phyloP scores from a whole-genome alignment of 2,888 invertebrate species.

The Petrophora chlorosata region DNA sequence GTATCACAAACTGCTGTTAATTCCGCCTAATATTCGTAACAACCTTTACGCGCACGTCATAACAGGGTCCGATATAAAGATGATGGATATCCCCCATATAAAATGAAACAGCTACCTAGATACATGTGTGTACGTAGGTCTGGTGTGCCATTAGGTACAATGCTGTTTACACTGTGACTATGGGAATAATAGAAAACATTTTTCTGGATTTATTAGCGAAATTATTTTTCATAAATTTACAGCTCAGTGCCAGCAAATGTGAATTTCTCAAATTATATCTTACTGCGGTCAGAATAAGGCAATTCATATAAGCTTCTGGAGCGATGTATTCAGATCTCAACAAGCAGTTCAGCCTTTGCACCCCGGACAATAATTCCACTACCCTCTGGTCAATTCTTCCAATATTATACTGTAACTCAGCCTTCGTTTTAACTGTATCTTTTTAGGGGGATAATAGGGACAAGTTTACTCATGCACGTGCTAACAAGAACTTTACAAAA shows the following conservation, averaged over 20 bases:
- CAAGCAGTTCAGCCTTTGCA: too few species aligned
- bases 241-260: not conserved
- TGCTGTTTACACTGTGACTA: conserved; percentile 35
- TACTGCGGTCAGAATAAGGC: too few species aligned
- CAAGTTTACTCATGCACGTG: too few species aligned
- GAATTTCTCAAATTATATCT: not conserved
- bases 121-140: conserved; percentile 26
- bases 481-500: too few species aligned
- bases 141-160: conserved; percentile 41
- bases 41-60: conserved; percentile 74
- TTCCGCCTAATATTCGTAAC: conserved; percentile 76
- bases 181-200: conserved; percentile 18
- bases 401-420: too few species aligned
- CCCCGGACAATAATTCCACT: too few species aligned
- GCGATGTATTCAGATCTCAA: too few species aligned
- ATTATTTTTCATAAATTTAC: conserved; percentile 3
- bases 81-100: conserved; percentile 76
- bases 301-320: too few species aligned
- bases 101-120: conserved; percentile 57
- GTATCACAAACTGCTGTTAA: conserved; percentile 78
- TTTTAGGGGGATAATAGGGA: too few species aligned
- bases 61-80: conserved; percentile 71
- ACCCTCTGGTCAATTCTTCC: too few species aligned
- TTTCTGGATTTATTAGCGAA: conserved; percentile 12
- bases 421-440: too few species aligned